phyloP scores from a whole-genome alignment of 2,113 vertebrate genomes.

The Mastomys natalensis region DNA sequence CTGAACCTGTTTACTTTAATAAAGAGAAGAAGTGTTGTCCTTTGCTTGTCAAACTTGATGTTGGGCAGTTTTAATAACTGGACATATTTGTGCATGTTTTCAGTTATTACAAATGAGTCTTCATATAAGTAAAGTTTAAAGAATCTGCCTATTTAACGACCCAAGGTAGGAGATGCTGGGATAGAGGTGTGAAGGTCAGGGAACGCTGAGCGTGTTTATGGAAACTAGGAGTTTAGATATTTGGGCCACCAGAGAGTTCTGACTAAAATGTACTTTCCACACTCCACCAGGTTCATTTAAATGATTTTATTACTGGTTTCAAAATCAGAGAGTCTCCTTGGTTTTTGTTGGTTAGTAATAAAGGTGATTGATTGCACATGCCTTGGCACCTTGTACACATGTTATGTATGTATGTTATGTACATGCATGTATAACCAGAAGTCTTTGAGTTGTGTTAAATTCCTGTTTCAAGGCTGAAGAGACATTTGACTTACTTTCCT shows the following conservation, averaged over 20 bases:
- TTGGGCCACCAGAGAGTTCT: neutral
- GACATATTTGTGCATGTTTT: neutral
- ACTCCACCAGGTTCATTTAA: neutral
- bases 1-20: neutral
- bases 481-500: constrained; percentile 18
- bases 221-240: constrained; percentile 45
- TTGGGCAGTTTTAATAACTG: constrained; percentile 20
- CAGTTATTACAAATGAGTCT: neutral
- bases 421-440: neutral
- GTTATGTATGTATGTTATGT: neutral
- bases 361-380: neutral
- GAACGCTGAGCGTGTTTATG: neutral
- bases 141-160: neutral
- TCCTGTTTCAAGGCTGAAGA: constrained; percentile 8
- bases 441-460: constrained; percentile 19
- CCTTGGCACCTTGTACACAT: neutral
- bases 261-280: constrained; percentile 11
- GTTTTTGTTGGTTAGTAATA: constrained; percentile 26
- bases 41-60: constrained; percentile 26
- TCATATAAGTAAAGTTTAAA: constrained; percentile 27
- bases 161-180: neutral
- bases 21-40: neutral
- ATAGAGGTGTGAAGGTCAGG: neutral
- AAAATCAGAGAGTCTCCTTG: neutral
- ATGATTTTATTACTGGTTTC: constrained; percentile 15